phyloP scores from a whole-genome alignment of 1,140 invertebrate species.

The Drosophila yakuba region DNA sequence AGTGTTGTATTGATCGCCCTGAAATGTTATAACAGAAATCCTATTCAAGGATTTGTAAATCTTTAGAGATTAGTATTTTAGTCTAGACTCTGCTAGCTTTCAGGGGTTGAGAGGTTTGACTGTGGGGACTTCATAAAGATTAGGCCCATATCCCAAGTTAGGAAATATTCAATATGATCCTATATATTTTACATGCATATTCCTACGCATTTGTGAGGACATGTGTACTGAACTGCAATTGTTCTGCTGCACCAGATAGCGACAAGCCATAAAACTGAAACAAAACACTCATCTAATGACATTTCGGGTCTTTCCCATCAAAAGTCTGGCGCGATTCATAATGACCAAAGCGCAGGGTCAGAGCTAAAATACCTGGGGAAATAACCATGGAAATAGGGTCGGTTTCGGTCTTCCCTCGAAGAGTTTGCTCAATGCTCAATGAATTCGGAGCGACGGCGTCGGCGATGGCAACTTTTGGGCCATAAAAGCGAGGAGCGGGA shows the following conservation, averaged over 20 bases:
- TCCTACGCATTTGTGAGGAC: neutral
- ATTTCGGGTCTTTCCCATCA: constrained; percentile 80
- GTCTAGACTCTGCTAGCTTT: too few relatives aligned
- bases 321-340: constrained; percentile 80
- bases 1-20: too few relatives aligned
- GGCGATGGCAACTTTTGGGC: constrained; percentile 64
- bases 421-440: constrained; percentile 48
- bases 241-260: constrained; percentile 26
- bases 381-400: constrained; percentile 24
- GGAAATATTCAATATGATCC: neutral
- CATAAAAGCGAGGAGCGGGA: constrained; percentile 55
- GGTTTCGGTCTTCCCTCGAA: constrained; percentile 5
- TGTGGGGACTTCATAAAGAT: neutral
- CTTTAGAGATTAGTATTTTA: too few relatives aligned
- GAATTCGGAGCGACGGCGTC: constrained; percentile 48
- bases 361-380: constrained; percentile 14
- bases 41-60: neutral
- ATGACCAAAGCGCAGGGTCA: constrained; percentile 38
- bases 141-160: neutral
- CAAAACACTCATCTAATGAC: constrained; percentile 73
- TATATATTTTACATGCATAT: neutral
- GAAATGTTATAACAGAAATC: too few relatives aligned
- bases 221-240: constrained; percentile 2
- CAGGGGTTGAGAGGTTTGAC: neutral
- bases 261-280: constrained; percentile 58